Conservation (phyloP, 2,797 vertebrate species). For the Discoglossus pictus region DNA sequence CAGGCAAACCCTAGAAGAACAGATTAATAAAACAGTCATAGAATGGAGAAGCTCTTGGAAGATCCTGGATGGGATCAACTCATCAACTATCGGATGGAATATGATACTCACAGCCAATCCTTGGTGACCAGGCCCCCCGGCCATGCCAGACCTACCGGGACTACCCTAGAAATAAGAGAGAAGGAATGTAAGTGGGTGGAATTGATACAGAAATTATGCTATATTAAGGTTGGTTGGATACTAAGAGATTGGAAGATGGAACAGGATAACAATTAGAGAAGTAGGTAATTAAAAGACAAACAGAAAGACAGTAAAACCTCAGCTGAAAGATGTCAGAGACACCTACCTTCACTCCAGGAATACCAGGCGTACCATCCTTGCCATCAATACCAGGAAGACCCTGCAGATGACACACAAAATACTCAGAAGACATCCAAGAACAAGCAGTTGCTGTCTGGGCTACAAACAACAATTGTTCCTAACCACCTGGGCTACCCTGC, state of each 20-base stretch:
- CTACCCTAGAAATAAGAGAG: constrained; percentile 70
- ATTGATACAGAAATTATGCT: no score
- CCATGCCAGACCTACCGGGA: constrained; percentile 78
- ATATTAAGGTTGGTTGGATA: no score
- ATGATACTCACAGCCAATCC: constrained; percentile 84
- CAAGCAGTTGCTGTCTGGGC: not conserved
- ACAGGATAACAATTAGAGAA: no score
- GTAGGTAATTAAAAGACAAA: not conserved
- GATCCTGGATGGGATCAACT: no score
- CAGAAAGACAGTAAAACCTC: not conserved
- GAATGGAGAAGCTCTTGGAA: not conserved
- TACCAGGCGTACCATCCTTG: constrained; percentile 91
- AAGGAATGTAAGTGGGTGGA: no score
- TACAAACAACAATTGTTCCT: not conserved
- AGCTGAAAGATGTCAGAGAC: not conserved
- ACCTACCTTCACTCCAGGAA: constrained; percentile 88
- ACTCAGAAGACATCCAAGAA: not conserved
- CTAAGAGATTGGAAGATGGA: no score
- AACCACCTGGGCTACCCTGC: not conserved
- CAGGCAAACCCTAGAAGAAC: constrained; percentile 83
- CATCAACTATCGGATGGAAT: no score
- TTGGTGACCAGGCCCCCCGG: constrained; percentile 83
- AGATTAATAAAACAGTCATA: constrained; percentile 1
- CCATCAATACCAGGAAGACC: constrained; percentile 94
- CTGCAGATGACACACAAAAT: constrained; percentile 62